These are phyloP conservation scores for Ips nitidus DNA, from an alignment of 1,140 invertebrate species.

Conservation along the genomic window DNA sequence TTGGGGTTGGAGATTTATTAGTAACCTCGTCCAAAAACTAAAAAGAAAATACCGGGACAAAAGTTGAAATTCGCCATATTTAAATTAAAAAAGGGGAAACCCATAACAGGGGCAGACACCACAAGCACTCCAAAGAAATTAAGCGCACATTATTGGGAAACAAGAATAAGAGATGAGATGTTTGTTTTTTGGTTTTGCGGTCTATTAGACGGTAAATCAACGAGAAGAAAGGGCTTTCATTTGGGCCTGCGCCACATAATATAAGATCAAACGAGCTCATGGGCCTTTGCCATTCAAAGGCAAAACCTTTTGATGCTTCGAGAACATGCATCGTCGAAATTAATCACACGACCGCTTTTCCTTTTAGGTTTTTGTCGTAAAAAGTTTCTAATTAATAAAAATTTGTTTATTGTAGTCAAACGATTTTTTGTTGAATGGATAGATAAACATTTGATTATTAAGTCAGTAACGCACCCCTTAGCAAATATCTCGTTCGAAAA, in stretches of 20 bases:
- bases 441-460: neutral
- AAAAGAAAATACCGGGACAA: no score
- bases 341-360: constrained; percentile 29
- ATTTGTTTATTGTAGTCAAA: no score
- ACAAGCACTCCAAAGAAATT: constrained; percentile 38
- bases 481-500: constrained; percentile 15
- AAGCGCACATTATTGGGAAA: constrained; percentile 38
- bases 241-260: constrained; percentile 37
- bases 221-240: constrained; percentile 36
- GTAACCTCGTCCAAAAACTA: no score
- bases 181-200: constrained; percentile 39
- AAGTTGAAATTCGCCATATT: constrained; percentile 29
- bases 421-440: neutral
- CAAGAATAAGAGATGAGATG: constrained; percentile 38
- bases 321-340: constrained; percentile 26
- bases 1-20: no score
- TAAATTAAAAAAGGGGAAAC: constrained; percentile 33
- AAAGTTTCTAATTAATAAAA: no score
- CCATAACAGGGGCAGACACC: constrained; percentile 14
- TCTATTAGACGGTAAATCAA: constrained; percentile 38
- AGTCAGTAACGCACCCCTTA: constrained; percentile 5
- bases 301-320: constrained; percentile 36
- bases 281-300: constrained; percentile 35
- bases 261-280: constrained; percentile 38
- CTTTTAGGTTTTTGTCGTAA: neutral